A percentile compares a stretch with the other conserved stretches of the same genome.
These are phyloP conservation scores for Sebastes wilsoni DNA, from an alignment of 2,797 vertebrate genomes.

Conservation along the genomic window DNA sequence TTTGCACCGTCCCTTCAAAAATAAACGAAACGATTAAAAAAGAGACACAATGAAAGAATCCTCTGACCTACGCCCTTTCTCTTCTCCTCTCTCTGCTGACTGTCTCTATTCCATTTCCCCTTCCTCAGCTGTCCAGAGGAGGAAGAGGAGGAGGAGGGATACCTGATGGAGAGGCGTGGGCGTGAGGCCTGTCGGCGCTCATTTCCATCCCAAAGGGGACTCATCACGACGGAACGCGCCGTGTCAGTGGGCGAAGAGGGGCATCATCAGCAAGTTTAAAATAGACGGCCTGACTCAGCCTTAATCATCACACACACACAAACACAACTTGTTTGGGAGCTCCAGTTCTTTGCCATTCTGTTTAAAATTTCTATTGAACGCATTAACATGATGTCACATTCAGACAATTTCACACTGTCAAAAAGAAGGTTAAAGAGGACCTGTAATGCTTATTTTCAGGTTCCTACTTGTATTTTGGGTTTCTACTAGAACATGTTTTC, in stretches of 20 bases:
- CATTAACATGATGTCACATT: not conserved
- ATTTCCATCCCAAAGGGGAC: slow-evolving; percentile 62
- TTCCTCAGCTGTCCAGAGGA: slow-evolving; percentile 40
- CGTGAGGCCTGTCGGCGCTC: slow-evolving; percentile 55
- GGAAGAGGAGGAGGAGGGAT: slow-evolving; percentile 38
- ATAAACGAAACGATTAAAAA: not conserved
- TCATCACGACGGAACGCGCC: slow-evolving; percentile 36
- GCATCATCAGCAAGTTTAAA: slow-evolving; percentile 68
- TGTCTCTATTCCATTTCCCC: slow-evolving; percentile 28
- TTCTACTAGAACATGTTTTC: too few relatives aligned
- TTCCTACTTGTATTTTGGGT: too few relatives aligned
- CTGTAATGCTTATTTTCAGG: too few relatives aligned
- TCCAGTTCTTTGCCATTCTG: not conserved
- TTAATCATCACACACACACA: not conserved
- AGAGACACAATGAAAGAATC: not conserved
- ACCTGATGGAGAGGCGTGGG: slow-evolving; percentile 39
- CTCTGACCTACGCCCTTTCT: slow-evolving; percentile 8
- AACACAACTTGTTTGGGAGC: not conserved
- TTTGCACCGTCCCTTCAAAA: too few relatives aligned
- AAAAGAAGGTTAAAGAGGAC: too few relatives aligned
- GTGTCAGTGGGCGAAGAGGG: slow-evolving; percentile 52
- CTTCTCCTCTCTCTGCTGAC: slow-evolving; percentile 26
- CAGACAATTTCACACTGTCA: not conserved
- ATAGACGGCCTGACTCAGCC: slow-evolving; percentile 52
- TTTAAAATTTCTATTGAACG: not conserved